These are phyloP conservation scores for Tiliacea citrago DNA, from an alignment of 2,888 invertebrate genomes.

Conservation along the genomic window DNA sequence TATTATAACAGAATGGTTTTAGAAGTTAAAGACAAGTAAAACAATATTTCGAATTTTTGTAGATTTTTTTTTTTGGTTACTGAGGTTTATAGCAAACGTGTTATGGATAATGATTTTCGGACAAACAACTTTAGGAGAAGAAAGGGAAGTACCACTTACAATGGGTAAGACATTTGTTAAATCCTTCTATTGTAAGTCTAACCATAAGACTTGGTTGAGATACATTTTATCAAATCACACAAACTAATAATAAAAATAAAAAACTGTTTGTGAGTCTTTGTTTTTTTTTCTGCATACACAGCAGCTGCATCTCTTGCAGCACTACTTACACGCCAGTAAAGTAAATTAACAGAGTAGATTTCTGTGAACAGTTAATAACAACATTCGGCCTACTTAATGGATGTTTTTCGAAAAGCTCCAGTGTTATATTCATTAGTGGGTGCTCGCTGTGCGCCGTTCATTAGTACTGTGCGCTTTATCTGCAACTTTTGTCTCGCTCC, in stretches of 20 bases:
- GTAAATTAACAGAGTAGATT: constrained; percentile 42
- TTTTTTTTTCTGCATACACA: not conserved
- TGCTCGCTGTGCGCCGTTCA: constrained; percentile 77
- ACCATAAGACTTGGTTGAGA: not conserved
- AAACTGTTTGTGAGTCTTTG: not conserved
- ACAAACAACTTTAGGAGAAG: too few relatives aligned
- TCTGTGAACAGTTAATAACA: constrained; percentile 70
- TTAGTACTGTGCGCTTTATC: constrained; percentile 81
- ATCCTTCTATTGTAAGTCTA: not conserved
- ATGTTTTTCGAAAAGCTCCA: constrained; percentile 79
- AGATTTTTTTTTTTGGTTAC: too few relatives aligned
- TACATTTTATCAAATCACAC: not conserved
- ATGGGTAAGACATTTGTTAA: not conserved
- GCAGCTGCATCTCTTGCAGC: not conserved
- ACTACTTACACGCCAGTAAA: constrained; percentile 9
- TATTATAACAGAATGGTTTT: too few relatives aligned
- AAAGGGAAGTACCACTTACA: too few relatives aligned
- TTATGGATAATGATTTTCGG: too few relatives aligned
- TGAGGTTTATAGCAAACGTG: too few relatives aligned
- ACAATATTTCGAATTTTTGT: too few relatives aligned
- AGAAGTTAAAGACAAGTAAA: too few relatives aligned
- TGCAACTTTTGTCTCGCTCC: constrained; percentile 74
- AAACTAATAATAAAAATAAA: not conserved
- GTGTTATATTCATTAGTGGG: constrained; percentile 84
- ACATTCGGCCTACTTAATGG: constrained; percentile 76